These are phyloP conservation scores for Sphaeridia pumilis DNA, from an alignment of 2,888 invertebrate species.

Conservation along the genomic window DNA sequence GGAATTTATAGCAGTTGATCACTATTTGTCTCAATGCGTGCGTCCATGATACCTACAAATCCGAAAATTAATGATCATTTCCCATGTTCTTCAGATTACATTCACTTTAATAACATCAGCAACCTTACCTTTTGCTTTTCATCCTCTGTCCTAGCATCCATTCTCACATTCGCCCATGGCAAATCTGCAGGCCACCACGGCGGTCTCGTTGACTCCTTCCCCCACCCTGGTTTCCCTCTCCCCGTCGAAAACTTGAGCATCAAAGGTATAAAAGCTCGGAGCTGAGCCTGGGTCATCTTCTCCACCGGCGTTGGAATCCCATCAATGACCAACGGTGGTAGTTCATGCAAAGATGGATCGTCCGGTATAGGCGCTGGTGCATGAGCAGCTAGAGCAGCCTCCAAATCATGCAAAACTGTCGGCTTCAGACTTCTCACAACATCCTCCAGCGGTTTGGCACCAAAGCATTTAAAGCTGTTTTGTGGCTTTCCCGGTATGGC, in stretches of 20 bases:
- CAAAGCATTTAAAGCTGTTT: constrained; percentile 91
- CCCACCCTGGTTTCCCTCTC: constrained; percentile 95
- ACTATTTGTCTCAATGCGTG: constrained; percentile 91
- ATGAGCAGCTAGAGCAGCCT: constrained; percentile 84
- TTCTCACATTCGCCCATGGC: constrained; percentile 95
- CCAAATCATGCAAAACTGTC: constrained; percentile 90
- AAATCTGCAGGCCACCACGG: constrained; percentile 98
- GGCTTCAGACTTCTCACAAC: constrained; percentile 75
- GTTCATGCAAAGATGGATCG: constrained; percentile 84
- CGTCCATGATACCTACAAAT: constrained; percentile 85
- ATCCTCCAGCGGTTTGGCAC: constrained; percentile 92
- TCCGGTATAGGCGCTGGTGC: constrained; percentile 75
- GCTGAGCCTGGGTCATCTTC: constrained; percentile 97
- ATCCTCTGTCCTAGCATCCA: constrained; percentile 91
- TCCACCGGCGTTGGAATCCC: constrained; percentile 96
- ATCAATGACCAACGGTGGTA: constrained; percentile 82
- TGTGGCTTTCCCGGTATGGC: constrained; percentile 93
- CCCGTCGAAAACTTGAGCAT: constrained; percentile 95
- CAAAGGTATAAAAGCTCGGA: constrained; percentile 89
- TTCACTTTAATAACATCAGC: neutral
- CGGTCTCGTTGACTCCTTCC: constrained; percentile 85
- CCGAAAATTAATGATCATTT: neutral
- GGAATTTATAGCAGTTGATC: constrained; percentile 95
- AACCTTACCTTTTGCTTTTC: constrained; percentile 81
- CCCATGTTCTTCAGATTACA: no score